Percentiles rank a stretch among this genome's conserved stretches.
Conservation (phyloP, 1,140 invertebrate genomes). For the Nymphalis io region DNA sequence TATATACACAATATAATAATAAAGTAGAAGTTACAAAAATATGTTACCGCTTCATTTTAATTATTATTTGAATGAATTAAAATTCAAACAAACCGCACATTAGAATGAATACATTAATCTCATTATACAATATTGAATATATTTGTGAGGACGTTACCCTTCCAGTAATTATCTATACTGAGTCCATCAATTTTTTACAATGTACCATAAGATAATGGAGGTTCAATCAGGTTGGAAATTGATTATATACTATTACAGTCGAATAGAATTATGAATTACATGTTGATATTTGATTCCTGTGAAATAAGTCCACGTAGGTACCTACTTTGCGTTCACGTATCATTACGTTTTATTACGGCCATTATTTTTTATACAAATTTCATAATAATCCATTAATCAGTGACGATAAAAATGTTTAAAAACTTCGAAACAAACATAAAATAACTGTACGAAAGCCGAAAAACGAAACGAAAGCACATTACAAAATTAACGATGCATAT, state of each 20-base stretch:
- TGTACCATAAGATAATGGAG: conserved; percentile 39
- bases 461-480: too few relatives aligned
- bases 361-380: conserved; percentile 32
- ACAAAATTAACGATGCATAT: too few relatives aligned
- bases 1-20: too few relatives aligned
- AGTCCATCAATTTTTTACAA: conserved; percentile 46
- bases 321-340: conserved; percentile 39
- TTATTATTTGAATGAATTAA: background rate
- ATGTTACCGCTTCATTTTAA: background rate
- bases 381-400: conserved; percentile 19
- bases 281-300: conserved; percentile 50
- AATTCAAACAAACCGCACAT: background rate
- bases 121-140: conserved; percentile 18
- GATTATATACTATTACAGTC: conserved; percentile 52
- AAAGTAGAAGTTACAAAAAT: too few relatives aligned
- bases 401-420: conserved; percentile 3
- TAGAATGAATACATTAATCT: background rate
- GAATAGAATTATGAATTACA: conserved; percentile 50
- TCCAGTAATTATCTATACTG: conserved; percentile 25
- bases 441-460: too few relatives aligned
- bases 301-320: conserved; percentile 47
- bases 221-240: conserved; percentile 41
- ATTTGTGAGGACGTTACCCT: conserved; percentile 25
- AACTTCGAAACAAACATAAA: background rate
- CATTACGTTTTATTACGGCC: conserved; percentile 41